Evolutionary conservation across 2,888 invertebrate species (phyloP), one percentile per base, ranked within the genome.

Genomic region (Lochmaea capreae): DNA sequence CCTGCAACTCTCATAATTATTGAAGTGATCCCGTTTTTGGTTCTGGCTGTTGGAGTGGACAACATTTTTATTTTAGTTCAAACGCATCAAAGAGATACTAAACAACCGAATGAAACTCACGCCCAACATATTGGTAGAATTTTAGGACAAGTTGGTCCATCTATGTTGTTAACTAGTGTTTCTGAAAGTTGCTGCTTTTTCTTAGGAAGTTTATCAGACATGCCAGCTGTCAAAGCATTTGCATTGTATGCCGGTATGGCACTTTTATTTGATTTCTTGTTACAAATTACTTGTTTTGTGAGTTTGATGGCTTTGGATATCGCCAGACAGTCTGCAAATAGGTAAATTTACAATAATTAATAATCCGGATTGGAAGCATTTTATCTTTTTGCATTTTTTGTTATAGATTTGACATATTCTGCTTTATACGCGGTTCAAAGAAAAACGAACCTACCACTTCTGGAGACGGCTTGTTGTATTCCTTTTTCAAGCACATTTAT

Each of bases 1-100:
- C 93, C 97, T 1, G 97, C 98, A 0, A 98, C 99, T 0, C 89
- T 99, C 70, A 99, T 99, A 85, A 98, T 99, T 81, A 95, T 99
- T 58, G 99, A 99, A 89, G 98, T 99, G 4, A 97, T 99, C 77
- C 99, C 99, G 0, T 99, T 99, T 90, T 89, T 99, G 71, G 98
- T 99, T 42, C 89, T 99, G 79, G 98, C 99, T 3, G 98, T 99
- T 2, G 99, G 99, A 2, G 98, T 99, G 0, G 99, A 99, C 88
- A 99, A 99, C 86, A 98, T 99, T 84, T 99, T 99, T 88, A 98
- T 99, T 80, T 90, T 99, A 71, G 98, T 99, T 65, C 98, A 99
- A 88, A 96, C 97, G 0, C 96, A 93, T 87, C 95, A 98, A 88
- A 88, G 97, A 59, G 95, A 95, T 84, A 89, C 89, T 2, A 89